phyloP scores from a whole-genome alignment of 2,113 vertebrate genomes.

The Rana temporaria region DNA sequence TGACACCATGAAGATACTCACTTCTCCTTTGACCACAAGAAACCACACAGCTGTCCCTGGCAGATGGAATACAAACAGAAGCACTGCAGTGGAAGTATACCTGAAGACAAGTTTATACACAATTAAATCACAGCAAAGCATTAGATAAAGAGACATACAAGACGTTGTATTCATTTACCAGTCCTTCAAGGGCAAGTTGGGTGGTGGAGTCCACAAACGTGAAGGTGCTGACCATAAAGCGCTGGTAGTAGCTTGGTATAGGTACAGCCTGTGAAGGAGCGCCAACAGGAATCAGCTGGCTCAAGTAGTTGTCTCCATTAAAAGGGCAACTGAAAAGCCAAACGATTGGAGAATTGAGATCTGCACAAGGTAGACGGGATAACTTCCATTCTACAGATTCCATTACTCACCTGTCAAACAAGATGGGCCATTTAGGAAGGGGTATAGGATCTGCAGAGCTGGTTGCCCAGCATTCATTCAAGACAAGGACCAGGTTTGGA shows the following conservation, averaged over 20 bases:
- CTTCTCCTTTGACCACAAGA: background rate
- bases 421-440: constrained; percentile 72
- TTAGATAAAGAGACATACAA: too few relatives aligned
- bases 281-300: constrained; percentile 57
- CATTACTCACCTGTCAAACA: constrained; percentile 69
- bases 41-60: background rate
- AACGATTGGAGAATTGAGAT: background rate
- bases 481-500: constrained; percentile 66
- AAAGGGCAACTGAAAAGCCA: constrained; percentile 68
- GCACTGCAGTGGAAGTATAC: constrained; percentile 58
- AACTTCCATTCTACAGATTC: too few relatives aligned
- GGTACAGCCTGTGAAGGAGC: constrained; percentile 29
- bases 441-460: constrained; percentile 61
- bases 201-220: constrained; percentile 63
- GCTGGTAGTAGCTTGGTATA: constrained; percentile 66
- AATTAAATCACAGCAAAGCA: too few relatives aligned
- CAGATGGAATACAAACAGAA: constrained; percentile 44
- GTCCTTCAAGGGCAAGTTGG: constrained; percentile 62
- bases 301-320: constrained; percentile 70
- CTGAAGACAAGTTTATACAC: background rate
- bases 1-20: constrained; percentile 12
- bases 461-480: constrained; percentile 78
- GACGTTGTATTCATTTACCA: constrained; percentile 54
- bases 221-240: constrained; percentile 67
- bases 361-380: too few relatives aligned